phyloP scores from a whole-genome alignment of 2,888 invertebrate species.

The Harpalus rufipes region DNA sequence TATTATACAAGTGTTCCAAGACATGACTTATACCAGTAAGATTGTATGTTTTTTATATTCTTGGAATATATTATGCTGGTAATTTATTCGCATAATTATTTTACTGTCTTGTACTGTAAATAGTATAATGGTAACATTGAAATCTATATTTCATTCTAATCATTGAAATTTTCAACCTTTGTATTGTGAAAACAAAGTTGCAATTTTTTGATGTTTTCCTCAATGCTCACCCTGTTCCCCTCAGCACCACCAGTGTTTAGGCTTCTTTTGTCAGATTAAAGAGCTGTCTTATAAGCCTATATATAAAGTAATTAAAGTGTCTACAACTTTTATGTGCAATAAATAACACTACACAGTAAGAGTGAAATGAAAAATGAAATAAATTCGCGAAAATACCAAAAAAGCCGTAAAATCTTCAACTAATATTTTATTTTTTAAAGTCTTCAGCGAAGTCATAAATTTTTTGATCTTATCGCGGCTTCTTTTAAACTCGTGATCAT shows the following conservation, averaged over 20 bases:
- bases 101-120: no score
- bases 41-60: background rate
- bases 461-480: constrained; percentile 14
- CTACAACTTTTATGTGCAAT: background rate
- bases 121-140: no score
- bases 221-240: no score
- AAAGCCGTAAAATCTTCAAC: constrained; percentile 10
- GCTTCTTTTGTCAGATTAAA: no score
- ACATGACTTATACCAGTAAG: background rate
- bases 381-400: constrained; percentile 22
- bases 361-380: constrained; percentile 16
- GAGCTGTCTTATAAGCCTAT: no score
- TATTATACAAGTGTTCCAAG: background rate
- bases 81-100: no score
- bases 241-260: no score
- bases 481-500: background rate
- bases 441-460: background rate
- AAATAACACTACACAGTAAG: background rate
- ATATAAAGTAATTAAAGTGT: background rate
- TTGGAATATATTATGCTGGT: no score
- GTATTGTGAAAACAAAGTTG: no score
- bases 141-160: no score
- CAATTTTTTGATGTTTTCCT: no score
- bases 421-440: constrained; percentile 35
- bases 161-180: no score